These are phyloP conservation scores for Meiosimyza platycephala DNA, from an alignment of 2,888 invertebrate genomes.

Conservation along the genomic window DNA sequence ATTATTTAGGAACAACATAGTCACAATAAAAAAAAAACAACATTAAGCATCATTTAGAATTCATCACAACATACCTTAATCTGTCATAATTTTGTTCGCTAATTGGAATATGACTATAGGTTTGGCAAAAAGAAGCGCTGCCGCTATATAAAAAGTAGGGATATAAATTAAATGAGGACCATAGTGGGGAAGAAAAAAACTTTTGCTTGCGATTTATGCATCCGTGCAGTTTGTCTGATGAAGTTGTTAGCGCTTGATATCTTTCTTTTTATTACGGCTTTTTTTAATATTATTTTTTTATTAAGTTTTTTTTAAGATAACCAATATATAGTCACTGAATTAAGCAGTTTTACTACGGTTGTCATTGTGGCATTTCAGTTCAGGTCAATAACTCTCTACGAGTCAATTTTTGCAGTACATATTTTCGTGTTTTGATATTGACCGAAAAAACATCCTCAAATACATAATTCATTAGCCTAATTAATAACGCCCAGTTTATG, in stretches of 20 bases:
- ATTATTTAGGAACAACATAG: too few species aligned
- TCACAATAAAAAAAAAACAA: background rate
- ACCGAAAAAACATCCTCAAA: constrained; percentile 37
- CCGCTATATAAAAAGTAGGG: background rate
- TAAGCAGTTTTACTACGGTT: background rate
- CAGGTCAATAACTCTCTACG: background rate
- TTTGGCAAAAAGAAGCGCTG: background rate
- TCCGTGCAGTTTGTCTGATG: constrained; percentile 43
- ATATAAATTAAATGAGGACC: too few species aligned
- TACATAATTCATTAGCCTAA: constrained; percentile 66
- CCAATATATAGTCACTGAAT: too few species aligned
- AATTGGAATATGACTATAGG: constrained; percentile 59
- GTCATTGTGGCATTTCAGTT: background rate
- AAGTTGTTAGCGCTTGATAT: constrained; percentile 6
- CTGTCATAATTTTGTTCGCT: constrained; percentile 57
- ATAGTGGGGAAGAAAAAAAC: background rate
- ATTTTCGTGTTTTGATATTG: background rate
- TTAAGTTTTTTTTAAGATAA: background rate
- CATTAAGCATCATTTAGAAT: constrained; percentile 21
- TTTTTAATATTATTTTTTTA: background rate
- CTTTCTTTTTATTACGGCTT: background rate
- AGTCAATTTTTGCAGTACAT: background rate
- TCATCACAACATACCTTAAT: constrained; percentile 42
- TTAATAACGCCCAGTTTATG: constrained; percentile 64
- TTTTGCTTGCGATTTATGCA: constrained; percentile 53